Conservation (phyloP, 30 jellyfish, hydroid and myxozoan species). For the Pseudorhiza aurosa region DNA sequence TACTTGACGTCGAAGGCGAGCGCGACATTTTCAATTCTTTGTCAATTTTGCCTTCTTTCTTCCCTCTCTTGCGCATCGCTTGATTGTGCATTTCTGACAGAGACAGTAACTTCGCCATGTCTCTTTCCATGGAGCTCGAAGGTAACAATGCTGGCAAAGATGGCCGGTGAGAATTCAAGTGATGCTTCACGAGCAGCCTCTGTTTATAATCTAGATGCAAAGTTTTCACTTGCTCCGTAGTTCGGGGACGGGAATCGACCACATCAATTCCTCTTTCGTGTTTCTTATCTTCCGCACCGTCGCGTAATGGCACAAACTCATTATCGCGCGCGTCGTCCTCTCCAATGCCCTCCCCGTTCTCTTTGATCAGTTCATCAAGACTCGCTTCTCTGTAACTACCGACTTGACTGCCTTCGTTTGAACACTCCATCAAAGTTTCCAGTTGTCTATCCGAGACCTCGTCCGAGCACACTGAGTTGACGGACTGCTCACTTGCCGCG, state of each 20-base stretch:
- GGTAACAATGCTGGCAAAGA: conserved; percentile 63
- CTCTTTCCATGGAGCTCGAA: conserved; percentile 23
- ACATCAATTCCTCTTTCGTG: conserved; percentile 68
- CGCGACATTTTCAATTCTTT: conserved; percentile 52
- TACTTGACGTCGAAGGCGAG: conserved; percentile 70
- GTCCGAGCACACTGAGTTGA: conserved; percentile 65
- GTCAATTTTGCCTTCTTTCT: conserved; percentile 25
- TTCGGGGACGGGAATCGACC: conserved; percentile 2
- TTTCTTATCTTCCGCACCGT: neutral
- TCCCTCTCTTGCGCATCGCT: conserved; percentile 5
- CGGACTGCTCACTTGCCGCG: conserved; percentile 64
- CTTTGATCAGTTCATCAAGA: conserved; percentile 6
- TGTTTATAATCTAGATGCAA: conserved; percentile 54
- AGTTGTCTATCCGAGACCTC: conserved; percentile 58
- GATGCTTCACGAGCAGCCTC: conserved; percentile 30
- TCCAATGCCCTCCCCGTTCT: neutral
- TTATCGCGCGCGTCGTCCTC: neutral
- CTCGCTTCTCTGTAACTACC: conserved; percentile 27
- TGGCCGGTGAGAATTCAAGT: conserved; percentile 49
- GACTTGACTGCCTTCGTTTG: conserved; percentile 35
- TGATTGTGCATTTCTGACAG: conserved; percentile 17
- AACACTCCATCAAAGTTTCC: conserved; percentile 47
- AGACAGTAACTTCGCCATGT: conserved; percentile 49
- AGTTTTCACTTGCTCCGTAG: neutral
- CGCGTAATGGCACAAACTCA: neutral